These are phyloP conservation scores for Ophioninae sp. DNA, from an alignment of 2,888 invertebrate genomes.

Conservation along the genomic window DNA sequence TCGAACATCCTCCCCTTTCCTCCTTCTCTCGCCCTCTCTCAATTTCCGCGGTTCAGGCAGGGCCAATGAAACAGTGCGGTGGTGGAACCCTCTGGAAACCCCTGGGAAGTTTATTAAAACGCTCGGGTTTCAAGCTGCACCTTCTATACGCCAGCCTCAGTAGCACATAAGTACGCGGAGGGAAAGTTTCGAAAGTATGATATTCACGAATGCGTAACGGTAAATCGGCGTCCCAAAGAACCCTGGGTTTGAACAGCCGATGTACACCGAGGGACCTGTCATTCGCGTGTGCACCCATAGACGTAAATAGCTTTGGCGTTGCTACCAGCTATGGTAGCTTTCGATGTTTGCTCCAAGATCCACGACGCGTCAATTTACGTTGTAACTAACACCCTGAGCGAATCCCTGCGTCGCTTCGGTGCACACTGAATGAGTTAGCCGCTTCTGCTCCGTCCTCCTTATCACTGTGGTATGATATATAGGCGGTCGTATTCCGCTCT, in stretches of 20 bases:
- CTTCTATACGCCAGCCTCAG: conserved; percentile 2
- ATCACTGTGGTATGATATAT: not conserved
- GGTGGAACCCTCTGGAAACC: conserved; percentile 60
- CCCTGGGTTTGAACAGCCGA: not conserved
- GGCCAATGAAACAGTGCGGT: conserved; percentile 11
- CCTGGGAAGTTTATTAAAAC: conserved; percentile 70
- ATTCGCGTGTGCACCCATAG: not conserved
- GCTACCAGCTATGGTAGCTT: not conserved
- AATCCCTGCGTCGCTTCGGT: conserved; percentile 61
- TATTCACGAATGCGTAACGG: conserved; percentile 62
- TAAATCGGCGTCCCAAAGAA: conserved; percentile 2
- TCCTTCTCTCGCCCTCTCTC: conserved; percentile 17
- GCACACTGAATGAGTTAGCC: conserved; percentile 69
- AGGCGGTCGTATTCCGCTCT: not conserved
- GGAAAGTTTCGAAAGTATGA: conserved; percentile 59
- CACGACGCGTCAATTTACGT: conserved; percentile 51
- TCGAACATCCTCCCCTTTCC: conserved; percentile 1
- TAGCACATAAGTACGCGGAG: conserved; percentile 12
- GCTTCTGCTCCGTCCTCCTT: conserved; percentile 28
- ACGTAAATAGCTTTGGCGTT: conserved; percentile 1
- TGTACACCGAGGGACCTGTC: not conserved
- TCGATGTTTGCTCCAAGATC: conserved; percentile 33
- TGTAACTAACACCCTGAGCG: conserved; percentile 68
- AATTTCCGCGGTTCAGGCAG: not conserved
- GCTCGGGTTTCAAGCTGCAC: conserved; percentile 47